These are phyloP conservation scores for Paramuricea clavata DNA, from an alignment of 92 coral and sea anemone species.

Conservation along the genomic window DNA sequence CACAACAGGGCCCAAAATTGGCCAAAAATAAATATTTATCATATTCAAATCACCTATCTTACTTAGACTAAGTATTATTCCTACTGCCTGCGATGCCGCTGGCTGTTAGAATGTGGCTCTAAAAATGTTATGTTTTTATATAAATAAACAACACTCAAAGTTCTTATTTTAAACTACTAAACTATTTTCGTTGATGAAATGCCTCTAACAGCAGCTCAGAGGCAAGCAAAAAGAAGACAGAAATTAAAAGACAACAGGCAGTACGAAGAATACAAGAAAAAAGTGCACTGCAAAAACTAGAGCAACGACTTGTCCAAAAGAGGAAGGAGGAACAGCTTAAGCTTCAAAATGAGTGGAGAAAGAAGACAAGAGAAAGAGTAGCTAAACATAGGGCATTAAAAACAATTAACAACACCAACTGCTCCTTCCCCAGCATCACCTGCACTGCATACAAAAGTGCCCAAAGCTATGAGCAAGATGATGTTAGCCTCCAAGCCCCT, in stretches of 20 bases:
- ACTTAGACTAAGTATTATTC: too few species aligned
- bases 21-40: too few species aligned
- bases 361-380: conserved; percentile 3
- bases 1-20: too few species aligned
- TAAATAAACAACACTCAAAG: too few species aligned
- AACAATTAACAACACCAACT: not conserved
- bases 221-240: conserved; percentile 21
- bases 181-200: not conserved
- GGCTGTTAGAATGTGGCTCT: too few species aligned
- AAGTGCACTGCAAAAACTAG: conserved; percentile 1
- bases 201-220: not conserved
- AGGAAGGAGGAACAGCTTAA: not conserved
- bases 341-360: not conserved
- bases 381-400: not conserved
- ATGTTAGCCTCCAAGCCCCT: conserved; percentile 9
- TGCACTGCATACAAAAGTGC: not conserved
- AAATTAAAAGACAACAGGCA: conserved; percentile 10
- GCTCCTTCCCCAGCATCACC: not conserved
- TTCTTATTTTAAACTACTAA: too few species aligned
- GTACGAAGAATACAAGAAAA: conserved; percentile 34
- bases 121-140: too few species aligned
- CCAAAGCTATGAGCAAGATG: conserved; percentile 12
- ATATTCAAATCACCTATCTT: too few species aligned
- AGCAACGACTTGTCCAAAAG: not conserved
- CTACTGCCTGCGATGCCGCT: too few species aligned